Conservation (phyloP, 2,888 invertebrate genomes). For the Cheilosia pagana region DNA sequence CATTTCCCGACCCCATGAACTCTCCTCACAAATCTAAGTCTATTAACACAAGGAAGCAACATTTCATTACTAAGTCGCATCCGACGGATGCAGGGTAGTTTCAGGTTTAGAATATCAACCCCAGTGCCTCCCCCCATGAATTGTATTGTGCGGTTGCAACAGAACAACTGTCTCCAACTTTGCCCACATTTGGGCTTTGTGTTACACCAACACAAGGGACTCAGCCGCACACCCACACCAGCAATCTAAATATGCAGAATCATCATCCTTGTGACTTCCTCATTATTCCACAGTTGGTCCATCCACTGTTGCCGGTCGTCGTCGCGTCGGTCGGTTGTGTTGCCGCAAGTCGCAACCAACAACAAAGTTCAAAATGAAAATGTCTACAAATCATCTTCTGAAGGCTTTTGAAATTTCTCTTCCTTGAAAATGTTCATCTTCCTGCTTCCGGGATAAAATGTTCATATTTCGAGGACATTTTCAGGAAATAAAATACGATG, state of each 20-base stretch:
- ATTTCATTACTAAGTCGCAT: constrained; percentile 74
- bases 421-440: constrained; percentile 84
- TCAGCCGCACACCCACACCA: constrained; percentile 21
- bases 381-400: constrained; percentile 77
- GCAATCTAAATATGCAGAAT: constrained; percentile 69
- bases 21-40: constrained; percentile 48
- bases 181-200: constrained; percentile 65
- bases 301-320: constrained; percentile 35
- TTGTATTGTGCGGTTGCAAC: constrained; percentile 68
- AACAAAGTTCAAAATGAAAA: constrained; percentile 73
- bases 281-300: constrained; percentile 75
- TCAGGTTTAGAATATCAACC: constrained; percentile 65
- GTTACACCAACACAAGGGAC: constrained; percentile 62
- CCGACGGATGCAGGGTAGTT: constrained; percentile 69
- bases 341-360: constrained; percentile 56
- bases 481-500: constrained; percentile 84
- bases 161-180: constrained; percentile 61
- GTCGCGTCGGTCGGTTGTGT: constrained; percentile 36
- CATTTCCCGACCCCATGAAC: constrained; percentile 66
- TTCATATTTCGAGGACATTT: constrained; percentile 84
- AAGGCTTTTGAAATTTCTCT: constrained; percentile 80
- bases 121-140: constrained; percentile 33
- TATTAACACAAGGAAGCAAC: constrained; percentile 74
- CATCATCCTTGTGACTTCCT: constrained; percentile 75
- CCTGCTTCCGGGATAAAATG: constrained; percentile 84